A percentile compares a stretch with the other conserved stretches of the same genome.
phyloP scores from a whole-genome alignment of 2,797 vertebrate species.

The Phataginus tetradactyla region DNA sequence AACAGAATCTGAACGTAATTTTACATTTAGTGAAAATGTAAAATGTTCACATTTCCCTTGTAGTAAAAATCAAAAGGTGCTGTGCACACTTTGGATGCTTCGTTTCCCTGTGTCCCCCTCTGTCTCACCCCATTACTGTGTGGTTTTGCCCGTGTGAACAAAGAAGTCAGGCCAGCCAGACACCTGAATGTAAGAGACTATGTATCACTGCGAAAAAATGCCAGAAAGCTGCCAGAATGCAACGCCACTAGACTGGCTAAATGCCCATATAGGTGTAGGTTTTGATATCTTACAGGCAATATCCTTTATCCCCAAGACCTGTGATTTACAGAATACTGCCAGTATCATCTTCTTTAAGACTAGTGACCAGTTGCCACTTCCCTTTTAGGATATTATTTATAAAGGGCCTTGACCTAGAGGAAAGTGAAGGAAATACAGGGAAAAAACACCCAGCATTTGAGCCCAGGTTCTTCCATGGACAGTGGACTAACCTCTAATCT shows the following conservation, averaged over 20 bases:
- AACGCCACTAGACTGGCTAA: neutral
- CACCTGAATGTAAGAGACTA: neutral
- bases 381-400: neutral
- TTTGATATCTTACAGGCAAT: accelerated
- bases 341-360: neutral
- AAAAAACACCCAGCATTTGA: neutral
- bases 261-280: too few species aligned
- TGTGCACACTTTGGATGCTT: accelerated
- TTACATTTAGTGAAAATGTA: neutral
- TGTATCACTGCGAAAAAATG: neutral
- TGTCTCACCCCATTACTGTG: neutral
- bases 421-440: neutral
- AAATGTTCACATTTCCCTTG: neutral
- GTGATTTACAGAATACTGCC: neutral
- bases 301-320: neutral
- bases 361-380: neutral
- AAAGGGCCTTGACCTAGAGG: neutral
- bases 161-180: neutral
- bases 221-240: neutral
- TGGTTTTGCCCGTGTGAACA: neutral
- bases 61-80: neutral
- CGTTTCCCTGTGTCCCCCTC: neutral
- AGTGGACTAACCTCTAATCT: neutral
- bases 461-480: neutral
- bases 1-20: neutral